Evolutionary conservation across 1,140 invertebrate genomes (phyloP).

Genomic region (Caenorhabditis briggsae): DNA sequence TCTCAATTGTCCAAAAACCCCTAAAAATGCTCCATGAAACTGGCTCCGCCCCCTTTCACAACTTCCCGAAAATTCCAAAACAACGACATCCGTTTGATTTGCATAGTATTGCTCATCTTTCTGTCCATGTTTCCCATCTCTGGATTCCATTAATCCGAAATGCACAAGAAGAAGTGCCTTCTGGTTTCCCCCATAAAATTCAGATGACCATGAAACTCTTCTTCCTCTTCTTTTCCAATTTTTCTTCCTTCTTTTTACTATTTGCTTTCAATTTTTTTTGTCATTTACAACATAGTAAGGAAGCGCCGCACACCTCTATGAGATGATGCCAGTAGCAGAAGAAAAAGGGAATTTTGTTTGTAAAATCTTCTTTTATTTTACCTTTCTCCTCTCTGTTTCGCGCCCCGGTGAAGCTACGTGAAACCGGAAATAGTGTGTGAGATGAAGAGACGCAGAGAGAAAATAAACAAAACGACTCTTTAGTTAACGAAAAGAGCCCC

Average conservation of each 20-base stretch:
- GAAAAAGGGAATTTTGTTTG: slow-evolving; percentile 32
- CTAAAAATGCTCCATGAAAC: neutral
- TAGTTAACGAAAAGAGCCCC: neutral
- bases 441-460: neutral
- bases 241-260: neutral
- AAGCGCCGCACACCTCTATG: too few species aligned
- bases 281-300: slow-evolving; percentile 33
- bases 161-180: neutral
- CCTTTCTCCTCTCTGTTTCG: neutral
- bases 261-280: neutral
- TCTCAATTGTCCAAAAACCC: neutral
- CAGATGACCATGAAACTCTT: neutral
- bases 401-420: neutral
- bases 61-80: neutral
- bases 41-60: neutral
- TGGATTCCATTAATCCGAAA: slow-evolving; percentile 48
- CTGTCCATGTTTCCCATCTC: neutral
- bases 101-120: slow-evolving; percentile 31
- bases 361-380: slow-evolving; percentile 31
- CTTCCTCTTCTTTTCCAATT: slow-evolving; percentile 12
- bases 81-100: neutral
- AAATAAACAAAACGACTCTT: slow-evolving; percentile 26
- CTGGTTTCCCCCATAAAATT: slow-evolving; percentile 22
- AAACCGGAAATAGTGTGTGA: neutral
- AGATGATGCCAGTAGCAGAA: neutral